Evolutionary conservation across 2,888 invertebrate genomes (phyloP).

Genomic region (Thalpophila matura): DNA sequence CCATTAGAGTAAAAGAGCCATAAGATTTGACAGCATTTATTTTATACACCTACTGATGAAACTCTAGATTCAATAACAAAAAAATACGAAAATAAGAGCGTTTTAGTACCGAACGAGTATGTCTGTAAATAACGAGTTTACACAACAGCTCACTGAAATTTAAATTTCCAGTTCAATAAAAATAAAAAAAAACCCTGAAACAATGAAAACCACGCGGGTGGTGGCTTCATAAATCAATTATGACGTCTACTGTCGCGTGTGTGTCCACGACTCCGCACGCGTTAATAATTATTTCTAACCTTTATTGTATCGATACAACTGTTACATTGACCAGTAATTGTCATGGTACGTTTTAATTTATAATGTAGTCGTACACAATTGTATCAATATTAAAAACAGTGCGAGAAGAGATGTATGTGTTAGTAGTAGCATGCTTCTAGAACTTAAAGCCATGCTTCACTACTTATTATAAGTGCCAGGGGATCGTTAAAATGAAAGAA

Average conservation of each 20-base stretch:
- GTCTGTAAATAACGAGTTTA: constrained; percentile 20
- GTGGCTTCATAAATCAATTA: constrained; percentile 34
- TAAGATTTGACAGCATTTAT: not conserved
- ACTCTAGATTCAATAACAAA: not conserved
- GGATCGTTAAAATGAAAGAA: too few relatives aligned
- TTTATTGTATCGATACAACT: constrained; percentile 20
- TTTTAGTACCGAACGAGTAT: constrained; percentile 10
- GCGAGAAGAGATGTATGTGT: too few relatives aligned
- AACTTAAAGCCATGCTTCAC: too few relatives aligned
- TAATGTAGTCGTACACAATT: not conserved
- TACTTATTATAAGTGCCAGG: too few relatives aligned
- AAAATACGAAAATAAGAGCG: constrained; percentile 12
- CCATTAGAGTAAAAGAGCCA: too few relatives aligned
- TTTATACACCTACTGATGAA: not conserved
- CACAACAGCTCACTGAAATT: constrained; percentile 47
- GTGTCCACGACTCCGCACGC: not conserved
- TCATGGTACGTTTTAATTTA: not conserved
- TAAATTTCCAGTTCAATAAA: constrained; percentile 31
- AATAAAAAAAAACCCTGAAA: constrained; percentile 24
- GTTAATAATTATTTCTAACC: constrained; percentile 25
- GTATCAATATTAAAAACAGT: not conserved
- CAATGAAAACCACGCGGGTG: constrained; percentile 29
- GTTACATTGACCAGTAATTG: constrained; percentile 2
- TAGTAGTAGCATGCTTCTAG: too few relatives aligned
- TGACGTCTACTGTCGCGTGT: constrained; percentile 5